These are phyloP conservation scores for Drosophila greeni DNA, from an alignment of 2,888 invertebrate genomes.

Conservation along the genomic window DNA sequence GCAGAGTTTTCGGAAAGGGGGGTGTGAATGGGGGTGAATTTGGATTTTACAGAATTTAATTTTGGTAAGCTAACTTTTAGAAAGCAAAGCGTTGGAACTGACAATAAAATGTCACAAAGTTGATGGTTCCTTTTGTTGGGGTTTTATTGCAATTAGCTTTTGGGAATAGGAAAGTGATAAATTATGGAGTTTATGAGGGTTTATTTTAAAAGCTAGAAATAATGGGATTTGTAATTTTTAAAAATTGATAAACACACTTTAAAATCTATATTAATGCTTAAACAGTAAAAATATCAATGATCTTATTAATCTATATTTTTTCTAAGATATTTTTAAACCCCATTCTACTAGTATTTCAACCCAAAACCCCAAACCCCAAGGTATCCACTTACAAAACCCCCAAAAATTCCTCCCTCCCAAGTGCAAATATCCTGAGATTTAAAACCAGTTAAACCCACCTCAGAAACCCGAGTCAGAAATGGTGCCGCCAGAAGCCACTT, in stretches of 20 bases:
- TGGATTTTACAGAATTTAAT: conserved; percentile 51
- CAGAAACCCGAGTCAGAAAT: conserved; percentile 24
- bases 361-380: neutral
- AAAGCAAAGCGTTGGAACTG: neutral
- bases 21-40: neutral
- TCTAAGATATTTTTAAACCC: neutral
- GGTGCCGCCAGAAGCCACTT: conserved; percentile 19
- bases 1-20: neutral
- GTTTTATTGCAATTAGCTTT: neutral
- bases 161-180: neutral
- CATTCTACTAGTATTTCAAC: neutral
- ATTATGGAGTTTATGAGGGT: conserved; percentile 4
- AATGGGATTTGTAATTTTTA: too few relatives aligned
- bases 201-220: too few relatives aligned
- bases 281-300: too few relatives aligned
- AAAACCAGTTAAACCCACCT: conserved; percentile 32
- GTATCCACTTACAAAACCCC: conserved; percentile 12
- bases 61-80: conserved; percentile 50
- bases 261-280: too few relatives aligned
- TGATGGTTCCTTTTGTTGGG: conserved; percentile 13
- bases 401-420: neutral
- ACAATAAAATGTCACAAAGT: conserved; percentile 14
- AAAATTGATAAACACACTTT: too few relatives aligned
- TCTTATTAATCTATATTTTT: too few relatives aligned
- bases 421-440: conserved; percentile 4